These are phyloP conservation scores for Zoroaster sp. DNA, from an alignment of 53 echinoderm and acorn worm species.

Conservation along the genomic window DNA sequence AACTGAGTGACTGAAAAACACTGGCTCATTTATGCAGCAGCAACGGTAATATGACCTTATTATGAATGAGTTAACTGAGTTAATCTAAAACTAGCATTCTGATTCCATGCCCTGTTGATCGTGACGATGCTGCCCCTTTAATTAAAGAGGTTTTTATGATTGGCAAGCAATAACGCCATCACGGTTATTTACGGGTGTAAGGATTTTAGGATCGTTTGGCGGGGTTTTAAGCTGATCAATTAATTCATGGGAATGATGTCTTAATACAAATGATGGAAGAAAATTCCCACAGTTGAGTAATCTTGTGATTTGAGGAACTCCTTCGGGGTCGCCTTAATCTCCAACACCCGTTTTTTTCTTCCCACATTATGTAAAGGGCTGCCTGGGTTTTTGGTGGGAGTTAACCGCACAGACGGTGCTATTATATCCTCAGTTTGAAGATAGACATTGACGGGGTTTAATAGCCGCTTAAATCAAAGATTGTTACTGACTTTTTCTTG, in stretches of 20 bases:
- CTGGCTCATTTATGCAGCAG: too few species aligned
- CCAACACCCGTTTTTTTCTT: neutral
- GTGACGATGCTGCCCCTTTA: too few species aligned
- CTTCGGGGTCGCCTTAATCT: slow-evolving; percentile 26
- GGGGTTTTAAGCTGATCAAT: neutral
- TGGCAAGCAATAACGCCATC: neutral
- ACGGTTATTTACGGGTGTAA: neutral
- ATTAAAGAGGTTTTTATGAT: slow-evolving; percentile 12
- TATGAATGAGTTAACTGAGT: too few species aligned
- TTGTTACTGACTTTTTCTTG: neutral
- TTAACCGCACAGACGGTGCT: neutral
- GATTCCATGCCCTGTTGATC: too few species aligned
- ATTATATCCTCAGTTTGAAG: neutral
- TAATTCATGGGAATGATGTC: slow-evolving; percentile 23
- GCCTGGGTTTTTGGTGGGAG: neutral
- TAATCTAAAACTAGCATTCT: too few species aligned
- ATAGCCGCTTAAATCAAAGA: slow-evolving; percentile 20
- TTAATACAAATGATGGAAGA: neutral
- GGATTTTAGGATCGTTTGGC: neutral
- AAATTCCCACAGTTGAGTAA: neutral
- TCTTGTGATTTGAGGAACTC: neutral
- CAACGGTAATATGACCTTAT: too few species aligned
- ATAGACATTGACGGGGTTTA: slow-evolving; percentile 6
- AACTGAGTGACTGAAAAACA: too few species aligned
- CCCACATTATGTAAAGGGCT: neutral